phyloP scores from a whole-genome alignment of 1,140 invertebrate genomes.

The Camponotus vicinus region DNA sequence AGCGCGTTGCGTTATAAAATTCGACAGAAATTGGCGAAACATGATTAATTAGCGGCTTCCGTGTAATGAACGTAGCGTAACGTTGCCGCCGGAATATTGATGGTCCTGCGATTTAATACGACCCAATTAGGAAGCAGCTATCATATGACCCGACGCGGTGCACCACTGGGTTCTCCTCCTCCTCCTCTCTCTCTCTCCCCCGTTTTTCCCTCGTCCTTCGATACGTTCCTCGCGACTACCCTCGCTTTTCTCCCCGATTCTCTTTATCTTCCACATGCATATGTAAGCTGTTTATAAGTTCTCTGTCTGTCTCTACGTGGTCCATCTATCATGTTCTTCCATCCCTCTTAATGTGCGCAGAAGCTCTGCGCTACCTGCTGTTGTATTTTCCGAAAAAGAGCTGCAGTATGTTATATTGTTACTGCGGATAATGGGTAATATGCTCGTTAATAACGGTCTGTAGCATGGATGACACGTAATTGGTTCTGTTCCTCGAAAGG shows the following conservation, averaged over 20 bases:
- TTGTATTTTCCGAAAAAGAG: conserved; percentile 40
- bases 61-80: conserved; percentile 66
- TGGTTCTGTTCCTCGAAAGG: conserved; percentile 48
- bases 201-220: not conserved
- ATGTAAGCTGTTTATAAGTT: not conserved
- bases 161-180: not conserved
- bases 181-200: not conserved
- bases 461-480: conserved; percentile 47
- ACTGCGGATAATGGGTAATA: conserved; percentile 38
- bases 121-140: conserved; percentile 69
- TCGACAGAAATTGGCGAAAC: conserved; percentile 63
- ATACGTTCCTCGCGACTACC: not conserved
- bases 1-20: conserved; percentile 64
- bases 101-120: conserved; percentile 67
- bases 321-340: not conserved
- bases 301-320: not conserved
- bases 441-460: conserved; percentile 56
- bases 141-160: conserved; percentile 35
- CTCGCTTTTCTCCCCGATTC: not conserved
- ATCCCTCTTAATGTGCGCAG: not conserved
- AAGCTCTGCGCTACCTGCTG: not conserved
- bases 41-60: conserved; percentile 68
- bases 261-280: conserved; percentile 2
- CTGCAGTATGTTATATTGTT: conserved; percentile 36
- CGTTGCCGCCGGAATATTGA: conserved; percentile 61